Evolutionary conservation across 2,888 invertebrate genomes (phyloP), one percentile per base, ranked within the genome.

Genomic region (Lasioglossum marginatum): DNA sequence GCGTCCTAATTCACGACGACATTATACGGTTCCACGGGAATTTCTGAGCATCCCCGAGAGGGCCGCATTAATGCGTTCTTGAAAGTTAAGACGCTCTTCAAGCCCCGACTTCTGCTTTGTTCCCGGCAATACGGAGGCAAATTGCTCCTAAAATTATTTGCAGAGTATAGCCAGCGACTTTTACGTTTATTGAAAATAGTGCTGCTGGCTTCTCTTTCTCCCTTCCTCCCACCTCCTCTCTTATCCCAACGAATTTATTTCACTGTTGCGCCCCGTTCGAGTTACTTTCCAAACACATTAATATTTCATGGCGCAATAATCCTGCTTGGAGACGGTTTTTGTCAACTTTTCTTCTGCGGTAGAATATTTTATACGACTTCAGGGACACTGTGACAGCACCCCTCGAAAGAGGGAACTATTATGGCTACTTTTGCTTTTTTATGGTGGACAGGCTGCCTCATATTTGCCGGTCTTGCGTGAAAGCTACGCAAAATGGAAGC

Each of bases 71-170:
- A 86, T 78, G 83, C 80, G 71, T 86, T 83, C 86, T 86, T 81
- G 74, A 83, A 81, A 86, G 77, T 83, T 83, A 77, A 83, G 83
- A 86, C 66, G 74, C 83, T 75, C 83, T 76, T 48, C 31, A 71
- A 70, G 31, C 27, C 34, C 43, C 80, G 85, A 83, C 83, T 80
- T 78, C 34, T 79, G 83, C 86, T 81, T 86, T 86, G 83, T 86
- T 75, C 86, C 31, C 66, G 52, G 72, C 83, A 74, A 77, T 52
- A 76, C 68, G 37, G 72, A 66, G 72, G 48, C 57, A 66, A 71
- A 86, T 83, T 83, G 78, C 81, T 72, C 37, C 57, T 78, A 83
- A 83, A 86, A 83, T 86, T 77, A 86, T 86, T 83, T 81, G 77
- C 86, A 16, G 37, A 80, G 71, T 77, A 78, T 79, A 71, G 76